Evolutionary conservation across 2,113 vertebrate genomes (phyloP), one percentile per base, ranked within the genome.

Genomic region (Ciconia maguari): DNA sequence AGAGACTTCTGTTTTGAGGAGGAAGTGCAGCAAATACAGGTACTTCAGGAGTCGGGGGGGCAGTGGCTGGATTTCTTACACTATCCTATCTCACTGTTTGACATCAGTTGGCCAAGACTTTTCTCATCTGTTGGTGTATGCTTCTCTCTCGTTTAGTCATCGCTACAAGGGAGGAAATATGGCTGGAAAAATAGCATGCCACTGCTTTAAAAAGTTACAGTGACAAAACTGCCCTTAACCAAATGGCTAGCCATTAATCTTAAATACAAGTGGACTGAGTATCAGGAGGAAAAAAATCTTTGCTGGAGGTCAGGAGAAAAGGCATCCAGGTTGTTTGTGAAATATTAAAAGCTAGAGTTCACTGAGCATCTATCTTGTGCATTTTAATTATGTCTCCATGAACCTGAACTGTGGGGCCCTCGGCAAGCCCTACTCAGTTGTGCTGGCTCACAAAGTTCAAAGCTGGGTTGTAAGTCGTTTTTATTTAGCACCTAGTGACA

Each of bases 401-500:
- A 96, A 95, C 92, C 93, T 97, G 95, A 97, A 85, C 94, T 91
- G 83, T 83, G 90, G 92, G 93, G 92, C 95, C 91, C 96, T 96
- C 93, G 93, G 91, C 22, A 71, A 98, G 95, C 96, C 96, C 70
- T 91, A 5, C 80, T 85, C 76, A 70, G 74, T 60, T 94, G 82
- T 77, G 94, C 78, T 79, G 93, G 77, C 91, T 98, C 92, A 69
- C 81, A 60, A 72, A 97, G 96, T 97, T 98, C 97, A 98, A 96
- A 96, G 91, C 88, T 90, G 75, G 77, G 95, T 72, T 97, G 83
- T 91, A 96, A 91, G 96, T 98, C 46, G 21, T 97, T 98, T 97
- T 97, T 98, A 97, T 98, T 98, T 97, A 98, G 97, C 81, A 6
- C 87, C 95, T 93, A 76, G 80, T 95, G 97, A 98, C 96, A 97